Evolutionary conservation across 2,797 vertebrate genomes (phyloP), one percentile per base, ranked within the genome.

Genomic region (Eospalax fontanierii): DNA sequence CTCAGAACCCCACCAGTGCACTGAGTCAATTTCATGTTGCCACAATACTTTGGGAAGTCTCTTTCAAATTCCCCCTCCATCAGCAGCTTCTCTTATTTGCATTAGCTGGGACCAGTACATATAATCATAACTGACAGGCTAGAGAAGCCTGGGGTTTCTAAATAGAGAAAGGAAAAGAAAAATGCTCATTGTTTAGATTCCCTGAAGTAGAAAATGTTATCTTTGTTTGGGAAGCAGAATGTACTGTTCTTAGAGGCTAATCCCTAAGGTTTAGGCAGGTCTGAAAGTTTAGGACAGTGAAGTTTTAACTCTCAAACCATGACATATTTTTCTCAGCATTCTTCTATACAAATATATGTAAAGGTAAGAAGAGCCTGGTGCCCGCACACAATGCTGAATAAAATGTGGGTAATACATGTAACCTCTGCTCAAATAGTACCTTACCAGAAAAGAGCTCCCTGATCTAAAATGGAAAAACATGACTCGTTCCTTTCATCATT

Each of bases 191-290:
- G 43, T 87, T 93, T 85, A 95, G 90, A 95, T 82, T 97, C 75
- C 92, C 54, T 57, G 86, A 88, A 95, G 59, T 78, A 96, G 35
- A 96, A 93, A 96, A 24, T 80, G 38, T 90, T 88, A 87, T 14
- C 90, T 90, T 93, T 96, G 38, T 35, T 92, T 89, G 93, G 65
- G 78, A 96, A 98, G 95, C 19, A 90, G 74, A 96, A 97, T 6
- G 26, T 35, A 87, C 63, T 79, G 6, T 74, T 54, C 90, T 95
- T 95, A 63, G 68, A 76, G 61, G 89, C 43, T 94, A 68, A 91
- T 97, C 90, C 91, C 87, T 38, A 43, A 93, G 93, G 78, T 73
- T 96, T 93, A 97, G 81, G 40, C 12, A 95, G 40, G 40, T 96
- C 84, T 95, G 63, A 2, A 89, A 26, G 26, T 88, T 96, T 95